These are phyloP conservation scores for Parasteatoda tepidariorum DNA, from an alignment of 1,140 invertebrate genomes.

Conservation along the genomic window DNA sequence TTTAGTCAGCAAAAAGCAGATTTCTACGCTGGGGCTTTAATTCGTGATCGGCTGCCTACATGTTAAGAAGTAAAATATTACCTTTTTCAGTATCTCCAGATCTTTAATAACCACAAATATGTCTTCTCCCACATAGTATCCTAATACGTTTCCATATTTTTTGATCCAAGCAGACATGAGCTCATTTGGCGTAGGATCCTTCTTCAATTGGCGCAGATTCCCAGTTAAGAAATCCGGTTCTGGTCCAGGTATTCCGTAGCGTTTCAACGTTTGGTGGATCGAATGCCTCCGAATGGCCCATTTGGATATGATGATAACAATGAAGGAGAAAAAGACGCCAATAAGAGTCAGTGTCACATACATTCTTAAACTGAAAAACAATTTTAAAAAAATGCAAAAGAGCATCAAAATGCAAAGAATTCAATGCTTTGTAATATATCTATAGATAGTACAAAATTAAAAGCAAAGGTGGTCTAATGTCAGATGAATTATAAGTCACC, in stretches of 20 bases:
- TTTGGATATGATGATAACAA: not conserved
- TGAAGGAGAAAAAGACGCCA: not conserved
- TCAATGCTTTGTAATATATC: too few relatives aligned
- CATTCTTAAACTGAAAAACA: slow-evolving; percentile 3
- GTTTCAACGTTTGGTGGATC: not conserved
- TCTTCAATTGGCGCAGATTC: slow-evolving; percentile 63
- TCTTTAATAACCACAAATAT: slow-evolving; percentile 67
- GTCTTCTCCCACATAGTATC: slow-evolving; percentile 66
- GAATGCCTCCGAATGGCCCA: not conserved
- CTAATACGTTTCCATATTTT: slow-evolving; percentile 68
- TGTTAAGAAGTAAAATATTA: too few relatives aligned
- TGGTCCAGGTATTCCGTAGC: slow-evolving; percentile 66
- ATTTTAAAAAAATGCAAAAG: too few relatives aligned
- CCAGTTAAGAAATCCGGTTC: slow-evolving; percentile 66
- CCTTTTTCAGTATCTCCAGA: slow-evolving; percentile 65
- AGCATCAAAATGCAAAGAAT: too few relatives aligned
- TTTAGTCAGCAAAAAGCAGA: too few relatives aligned
- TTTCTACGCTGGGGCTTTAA: too few relatives aligned
- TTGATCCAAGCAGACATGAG: slow-evolving; percentile 66
- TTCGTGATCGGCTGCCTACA: too few relatives aligned
- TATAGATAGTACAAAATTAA: too few relatives aligned
- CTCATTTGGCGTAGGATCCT: slow-evolving; percentile 57
- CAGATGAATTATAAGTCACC: too few relatives aligned
- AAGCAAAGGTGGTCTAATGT: too few relatives aligned
- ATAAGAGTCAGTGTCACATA: not conserved